A percentile compares a stretch with the other conserved stretches of the same genome.
These are phyloP conservation scores for Noctua janthe DNA, from an alignment of 2,888 invertebrate genomes.

Conservation along the genomic window DNA sequence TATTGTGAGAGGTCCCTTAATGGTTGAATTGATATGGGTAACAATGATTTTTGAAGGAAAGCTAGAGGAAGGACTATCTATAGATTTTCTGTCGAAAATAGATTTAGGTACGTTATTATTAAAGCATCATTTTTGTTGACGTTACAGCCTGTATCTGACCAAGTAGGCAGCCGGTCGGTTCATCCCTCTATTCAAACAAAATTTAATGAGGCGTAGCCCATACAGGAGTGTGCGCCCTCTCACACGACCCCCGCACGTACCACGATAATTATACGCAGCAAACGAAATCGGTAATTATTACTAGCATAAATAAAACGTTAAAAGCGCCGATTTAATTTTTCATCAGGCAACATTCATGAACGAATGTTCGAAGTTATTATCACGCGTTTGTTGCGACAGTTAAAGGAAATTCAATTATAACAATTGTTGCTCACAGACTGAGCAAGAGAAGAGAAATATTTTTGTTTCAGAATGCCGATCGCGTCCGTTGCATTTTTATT, in stretches of 20 bases:
- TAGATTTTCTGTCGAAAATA: not conserved
- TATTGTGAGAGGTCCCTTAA: conserved; percentile 9
- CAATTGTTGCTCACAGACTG: conserved; percentile 1
- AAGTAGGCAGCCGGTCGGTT: conserved; percentile 75
- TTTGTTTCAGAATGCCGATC: conserved; percentile 38
- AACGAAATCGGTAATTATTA: conserved; percentile 23
- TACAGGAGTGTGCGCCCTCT: conserved; percentile 67
- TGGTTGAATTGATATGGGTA: conserved; percentile 12
- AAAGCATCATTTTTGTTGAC: conserved; percentile 64
- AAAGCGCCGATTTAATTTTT: not conserved
- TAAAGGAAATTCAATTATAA: conserved; percentile 41
- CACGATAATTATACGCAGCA: conserved; percentile 54
- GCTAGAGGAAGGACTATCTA: not conserved
- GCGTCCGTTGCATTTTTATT: conserved; percentile 42
- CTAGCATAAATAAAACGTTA: conserved; percentile 28
- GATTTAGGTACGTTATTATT: conserved; percentile 6
- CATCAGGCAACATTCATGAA: conserved; percentile 10
- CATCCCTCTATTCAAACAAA: conserved; percentile 89
- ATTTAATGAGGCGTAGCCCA: conserved; percentile 87
- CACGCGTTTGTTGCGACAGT: conserved; percentile 18
- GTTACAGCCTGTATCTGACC: conserved; percentile 78
- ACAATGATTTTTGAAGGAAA: not conserved
- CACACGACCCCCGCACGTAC: conserved; percentile 55
- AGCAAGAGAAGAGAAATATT: conserved; percentile 37
- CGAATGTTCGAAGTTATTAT: conserved; percentile 25